Conservation (phyloP, 2,888 invertebrate species). For the Leucoma salicis region DNA sequence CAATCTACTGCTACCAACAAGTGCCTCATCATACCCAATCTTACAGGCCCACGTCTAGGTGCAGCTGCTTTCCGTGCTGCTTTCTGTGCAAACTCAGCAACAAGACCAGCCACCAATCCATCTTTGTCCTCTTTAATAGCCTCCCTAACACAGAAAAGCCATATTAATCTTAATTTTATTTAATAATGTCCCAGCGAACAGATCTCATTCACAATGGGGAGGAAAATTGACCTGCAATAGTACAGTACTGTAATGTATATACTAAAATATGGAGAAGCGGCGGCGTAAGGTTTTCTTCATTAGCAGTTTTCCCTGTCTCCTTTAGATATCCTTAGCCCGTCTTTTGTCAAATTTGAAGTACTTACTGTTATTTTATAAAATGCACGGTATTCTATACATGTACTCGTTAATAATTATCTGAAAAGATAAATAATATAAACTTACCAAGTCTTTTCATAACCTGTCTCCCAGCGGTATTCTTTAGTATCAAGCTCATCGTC, state of each 20-base stretch:
- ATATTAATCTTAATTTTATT: neutral
- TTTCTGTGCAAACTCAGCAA: constrained; percentile 95
- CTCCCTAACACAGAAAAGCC: constrained; percentile 84
- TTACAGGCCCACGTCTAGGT: constrained; percentile 88
- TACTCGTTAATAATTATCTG: neutral
- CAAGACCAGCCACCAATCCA: constrained; percentile 94
- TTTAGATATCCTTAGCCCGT: no score
- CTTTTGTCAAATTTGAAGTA: no score
- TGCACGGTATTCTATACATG: no score
- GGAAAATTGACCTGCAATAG: neutral
- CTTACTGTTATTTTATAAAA: no score
- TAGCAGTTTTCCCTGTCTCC: no score
- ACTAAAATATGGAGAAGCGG: no score
- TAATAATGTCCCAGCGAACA: no score
- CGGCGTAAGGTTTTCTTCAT: no score
- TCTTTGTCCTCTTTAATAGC: constrained; percentile 98
- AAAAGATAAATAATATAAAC: constrained; percentile 19
- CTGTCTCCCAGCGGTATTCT: constrained; percentile 97
- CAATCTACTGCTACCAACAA: constrained; percentile 95
- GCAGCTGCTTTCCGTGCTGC: constrained; percentile 91
- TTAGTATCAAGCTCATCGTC: constrained; percentile 93
- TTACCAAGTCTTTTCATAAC: constrained; percentile 97
- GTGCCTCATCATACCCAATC: constrained; percentile 99
- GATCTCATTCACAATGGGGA: neutral
- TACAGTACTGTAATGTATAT: neutral